Base-by-base conservation (phyloP, 2,888 invertebrate genomes). In the Megamerina dolium region DNA sequence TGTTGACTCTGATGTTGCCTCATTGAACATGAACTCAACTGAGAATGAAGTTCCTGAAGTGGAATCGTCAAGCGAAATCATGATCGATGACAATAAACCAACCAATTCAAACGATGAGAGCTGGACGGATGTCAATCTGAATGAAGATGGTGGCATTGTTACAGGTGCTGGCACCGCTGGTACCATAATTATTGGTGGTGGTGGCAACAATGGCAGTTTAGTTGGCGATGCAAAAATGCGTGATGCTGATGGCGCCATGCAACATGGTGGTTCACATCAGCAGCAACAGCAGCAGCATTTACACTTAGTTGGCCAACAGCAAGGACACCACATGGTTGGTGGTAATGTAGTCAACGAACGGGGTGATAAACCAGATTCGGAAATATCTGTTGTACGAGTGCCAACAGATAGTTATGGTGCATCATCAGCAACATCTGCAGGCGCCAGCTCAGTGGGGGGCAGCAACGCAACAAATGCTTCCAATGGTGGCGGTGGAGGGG, bases 111-210 rank as follows among this genome's bases (percentile, higher is more conserved):
- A 82, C 54, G 91, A 91, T 60, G 91, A 91, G 60, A 89, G 87
- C 37, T 92, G 92, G 92, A 91, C 91, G 2, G 91, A 92, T 63
- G 91, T 92, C 30, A 92, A 91, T 68, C 74, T 92, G 37, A 91
- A 92, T 62, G 91, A 92, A 64, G 91, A 90, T 46, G 79, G 80
- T 2, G 64, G 66, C 32, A 64, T 64, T 5, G 62, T 63, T 37
- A 56, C 64, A 6, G 51, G 53, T 3, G 60, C 57, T 14, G 57
- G 46, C 29, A 45, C 43, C 17, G 42, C 44, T 29, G 48, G 42
- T 26, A 46, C 58, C 5, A 51, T 58, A 12, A 56, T 56, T 13
- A 51, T 55, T 9, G 49, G 34, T 19, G 42, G 36, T 33, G 49
- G 27, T 18, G 41, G 39, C 16, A 51, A 54, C 9, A 48, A 32